Base-by-base conservation (phyloP, 2,888 invertebrate genomes). In the Exephanes ischioxanthus region DNA sequence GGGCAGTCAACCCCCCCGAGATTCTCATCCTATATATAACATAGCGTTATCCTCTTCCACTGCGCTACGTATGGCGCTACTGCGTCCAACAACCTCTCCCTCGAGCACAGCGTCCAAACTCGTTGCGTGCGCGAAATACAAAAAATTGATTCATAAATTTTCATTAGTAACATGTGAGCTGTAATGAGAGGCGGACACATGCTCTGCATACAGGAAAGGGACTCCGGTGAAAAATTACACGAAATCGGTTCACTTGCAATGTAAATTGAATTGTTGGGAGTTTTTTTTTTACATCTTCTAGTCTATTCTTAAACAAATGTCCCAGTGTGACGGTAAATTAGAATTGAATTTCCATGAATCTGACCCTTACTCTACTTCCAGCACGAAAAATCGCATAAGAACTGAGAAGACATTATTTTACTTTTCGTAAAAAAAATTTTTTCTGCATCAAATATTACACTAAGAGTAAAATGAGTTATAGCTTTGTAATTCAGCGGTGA, bases 131-230 rank as follows among this genome's bases (percentile, higher is more conserved):
- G 63, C 11, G 58, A 63, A 45, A 80, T 80, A 84, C 80, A 72
- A 84, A 84, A 77, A 84, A 84, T 80, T 76, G 71, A 82, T 85
- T 79, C 55, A 85, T 85, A 79, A 70, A 82, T 79, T 82, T 85
- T 85, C 70, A 75, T 85, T 48, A 58, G 70, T 70, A 63, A 73
- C 61, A 67, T 37, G 53, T 45, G 70, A 22, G 41, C 19, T 3
- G 58, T 75, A 85, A 81, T 73, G 70, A 81, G 73, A 75, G 63
- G 22, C 26, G 5, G 6, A 41, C 19, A 22, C 37, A 14, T 30
- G n/a, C 26, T 1, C 77, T 37, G 61, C 45, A 19, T 71, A 16
- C 22, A 22, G 7, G 37, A 5, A 51, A 22, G 37, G 51, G 9
- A 78, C n/a, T 7, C 16, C 22, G 37, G 55, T 58, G 55, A 19